phyloP scores from a whole-genome alignment of 92 coral and sea anemone genomes.

The Epizoanthus stellaris region DNA sequence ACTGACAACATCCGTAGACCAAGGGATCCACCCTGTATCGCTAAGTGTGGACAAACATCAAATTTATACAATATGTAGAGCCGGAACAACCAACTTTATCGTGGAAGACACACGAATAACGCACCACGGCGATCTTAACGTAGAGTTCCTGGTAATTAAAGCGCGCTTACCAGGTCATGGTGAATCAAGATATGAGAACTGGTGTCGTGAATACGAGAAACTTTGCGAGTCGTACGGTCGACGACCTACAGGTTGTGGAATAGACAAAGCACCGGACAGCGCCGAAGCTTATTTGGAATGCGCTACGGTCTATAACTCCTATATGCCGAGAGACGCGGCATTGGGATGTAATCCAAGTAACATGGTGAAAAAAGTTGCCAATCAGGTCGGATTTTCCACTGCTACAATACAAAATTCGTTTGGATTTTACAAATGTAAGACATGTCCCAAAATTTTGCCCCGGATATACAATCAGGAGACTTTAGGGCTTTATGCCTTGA shows the following conservation, averaged over 20 bases:
- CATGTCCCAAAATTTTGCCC: conserved; percentile 23
- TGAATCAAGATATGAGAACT: conserved; percentile 34
- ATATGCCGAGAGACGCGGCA: too few species aligned
- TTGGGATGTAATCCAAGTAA: not conserved
- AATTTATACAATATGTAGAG: conserved; percentile 58
- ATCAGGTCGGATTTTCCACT: conserved; percentile 25
- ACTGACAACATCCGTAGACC: conserved; percentile 18
- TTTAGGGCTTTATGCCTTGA: too few species aligned
- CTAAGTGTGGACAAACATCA: not conserved
- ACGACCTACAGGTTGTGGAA: conserved; percentile 30
- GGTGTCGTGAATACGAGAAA: conserved; percentile 47
- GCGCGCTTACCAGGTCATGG: conserved; percentile 38
- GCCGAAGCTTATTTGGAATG: not conserved
- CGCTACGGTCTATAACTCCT: too few species aligned
- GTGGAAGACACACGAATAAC: conserved; percentile 56
- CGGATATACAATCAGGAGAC: too few species aligned
- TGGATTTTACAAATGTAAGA: conserved; percentile 19
- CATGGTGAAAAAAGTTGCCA: not conserved
- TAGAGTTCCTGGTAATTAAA: conserved; percentile 40
- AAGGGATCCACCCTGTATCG: conserved; percentile 34
- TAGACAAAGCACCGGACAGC: too few species aligned
- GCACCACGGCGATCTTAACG: not conserved
- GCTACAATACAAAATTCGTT: conserved; percentile 27
- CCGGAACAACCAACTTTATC: conserved; percentile 45
- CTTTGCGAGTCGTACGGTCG: conserved; percentile 5